phyloP scores from a whole-genome alignment of 2,888 invertebrate species.

The Eilema caniola region DNA sequence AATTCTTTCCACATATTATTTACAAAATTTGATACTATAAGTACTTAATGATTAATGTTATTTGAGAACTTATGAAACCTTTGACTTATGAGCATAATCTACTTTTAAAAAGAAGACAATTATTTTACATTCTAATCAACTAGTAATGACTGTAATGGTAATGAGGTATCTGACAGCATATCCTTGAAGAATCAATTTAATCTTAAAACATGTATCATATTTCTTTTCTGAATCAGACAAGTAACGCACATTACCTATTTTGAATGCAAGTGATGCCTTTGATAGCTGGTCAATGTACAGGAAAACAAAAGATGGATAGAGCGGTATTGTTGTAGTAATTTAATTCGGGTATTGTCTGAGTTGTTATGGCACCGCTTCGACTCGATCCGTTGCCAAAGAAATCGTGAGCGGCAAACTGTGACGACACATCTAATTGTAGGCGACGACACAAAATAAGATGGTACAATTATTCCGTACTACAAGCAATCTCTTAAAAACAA shows the following conservation, averaged over 20 bases:
- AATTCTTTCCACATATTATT: constrained; percentile 2
- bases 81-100: background rate
- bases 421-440: constrained; percentile 58
- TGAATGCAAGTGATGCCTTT: constrained; percentile 21
- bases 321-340: constrained; percentile 43
- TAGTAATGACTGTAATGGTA: constrained; percentile 1
- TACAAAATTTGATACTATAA: background rate
- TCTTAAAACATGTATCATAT: constrained; percentile 7
- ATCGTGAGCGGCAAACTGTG: constrained; percentile 60
- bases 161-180: constrained; percentile 4
- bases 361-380: constrained; percentile 40
- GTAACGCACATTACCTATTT: constrained; percentile 15
- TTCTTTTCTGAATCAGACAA: constrained; percentile 9
- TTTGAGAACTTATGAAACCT: background rate
- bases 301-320: constrained; percentile 30
- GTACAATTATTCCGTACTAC: constrained; percentile 17
- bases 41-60: background rate
- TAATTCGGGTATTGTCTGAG: constrained; percentile 46
- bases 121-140: constrained; percentile 3
- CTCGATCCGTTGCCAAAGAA: constrained; percentile 59
- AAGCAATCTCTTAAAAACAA: constrained; percentile 31
- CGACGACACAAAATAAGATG: constrained; percentile 40
- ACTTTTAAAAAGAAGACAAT: no score
- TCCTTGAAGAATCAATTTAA: background rate
- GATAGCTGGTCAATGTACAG: constrained; percentile 29